Percentiles rank a stretch among this genome's conserved stretches.
phyloP scores from a whole-genome alignment of 2,113 vertebrate genomes.

The Sinocyclocheilus maitianheensis region DNA sequence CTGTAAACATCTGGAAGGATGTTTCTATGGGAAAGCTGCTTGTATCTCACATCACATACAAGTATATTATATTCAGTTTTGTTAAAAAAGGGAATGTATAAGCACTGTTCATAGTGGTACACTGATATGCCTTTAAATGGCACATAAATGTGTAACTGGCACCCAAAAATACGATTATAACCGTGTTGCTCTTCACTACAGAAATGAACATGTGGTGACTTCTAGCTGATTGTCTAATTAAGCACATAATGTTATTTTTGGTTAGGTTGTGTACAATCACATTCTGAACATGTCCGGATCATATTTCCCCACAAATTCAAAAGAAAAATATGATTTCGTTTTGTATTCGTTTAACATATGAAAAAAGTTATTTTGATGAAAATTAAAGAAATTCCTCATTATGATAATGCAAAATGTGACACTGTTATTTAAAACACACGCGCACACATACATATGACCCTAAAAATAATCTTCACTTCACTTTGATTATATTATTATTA shows the following conservation, averaged over 20 bases:
- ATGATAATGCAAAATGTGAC: too few relatives aligned
- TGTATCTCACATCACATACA: not conserved
- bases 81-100: not conserved
- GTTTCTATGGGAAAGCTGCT: not conserved
- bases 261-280: constrained; percentile 6
- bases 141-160: not conserved
- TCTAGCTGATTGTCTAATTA: not conserved
- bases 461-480: too few relatives aligned
- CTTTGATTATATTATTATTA: too few relatives aligned
- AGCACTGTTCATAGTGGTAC: not conserved
- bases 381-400: too few relatives aligned
- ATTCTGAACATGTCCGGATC: not conserved
- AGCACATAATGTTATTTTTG: not conserved
- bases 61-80: constrained; percentile 13
- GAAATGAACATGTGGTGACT: too few relatives aligned
- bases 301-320: not conserved
- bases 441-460: too few relatives aligned
- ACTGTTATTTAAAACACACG: too few relatives aligned
- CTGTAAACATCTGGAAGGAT: constrained; percentile 1
- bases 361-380: too few relatives aligned
- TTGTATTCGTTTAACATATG: too few relatives aligned
- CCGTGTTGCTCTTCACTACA: not conserved
- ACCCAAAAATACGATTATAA: not conserved
- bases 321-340: not conserved
- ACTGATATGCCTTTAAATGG: not conserved